These are phyloP conservation scores for Coleophora flavipennella DNA, from an alignment of 2,888 invertebrate species.

Conservation along the genomic window DNA sequence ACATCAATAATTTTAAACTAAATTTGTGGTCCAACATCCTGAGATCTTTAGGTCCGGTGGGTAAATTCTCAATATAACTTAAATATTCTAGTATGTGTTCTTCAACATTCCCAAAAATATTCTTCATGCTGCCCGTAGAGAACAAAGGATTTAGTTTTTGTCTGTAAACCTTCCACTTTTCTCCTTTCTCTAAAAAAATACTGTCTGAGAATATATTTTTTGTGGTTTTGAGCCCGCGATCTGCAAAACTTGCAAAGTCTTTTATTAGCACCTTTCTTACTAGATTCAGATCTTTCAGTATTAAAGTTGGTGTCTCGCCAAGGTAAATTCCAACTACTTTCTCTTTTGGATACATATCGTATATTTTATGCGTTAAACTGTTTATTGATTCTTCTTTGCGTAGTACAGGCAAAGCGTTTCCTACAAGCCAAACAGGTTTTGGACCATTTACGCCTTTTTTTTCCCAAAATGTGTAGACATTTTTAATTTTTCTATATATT, in stretches of 20 bases:
- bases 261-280: constrained; percentile 35
- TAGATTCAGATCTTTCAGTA: constrained; percentile 38
- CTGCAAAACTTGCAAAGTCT: no score
- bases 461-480: constrained; percentile 20
- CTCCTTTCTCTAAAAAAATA: constrained; percentile 31
- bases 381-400: constrained; percentile 12
- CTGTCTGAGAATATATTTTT: constrained; percentile 33
- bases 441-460: constrained; percentile 31
- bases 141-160: constrained; percentile 33
- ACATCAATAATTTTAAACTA: no score
- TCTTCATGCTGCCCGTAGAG: constrained; percentile 33
- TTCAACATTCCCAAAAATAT: constrained; percentile 23
- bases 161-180: constrained; percentile 30
- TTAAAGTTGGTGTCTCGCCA: constrained; percentile 29
- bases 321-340: constrained; percentile 37
- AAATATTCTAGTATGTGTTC: no score
- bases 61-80: no score
- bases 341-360: constrained; percentile 17
- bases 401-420: constrained; percentile 8
- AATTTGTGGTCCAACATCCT: no score
- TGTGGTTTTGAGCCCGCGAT: constrained; percentile 31
- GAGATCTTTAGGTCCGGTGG: no score
- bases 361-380: background rate
- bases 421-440: constrained; percentile 23
- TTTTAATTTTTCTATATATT: background rate